Evolutionary conservation across 2,888 invertebrate genomes (phyloP).

Genomic region (Leistus spinibarbis): DNA sequence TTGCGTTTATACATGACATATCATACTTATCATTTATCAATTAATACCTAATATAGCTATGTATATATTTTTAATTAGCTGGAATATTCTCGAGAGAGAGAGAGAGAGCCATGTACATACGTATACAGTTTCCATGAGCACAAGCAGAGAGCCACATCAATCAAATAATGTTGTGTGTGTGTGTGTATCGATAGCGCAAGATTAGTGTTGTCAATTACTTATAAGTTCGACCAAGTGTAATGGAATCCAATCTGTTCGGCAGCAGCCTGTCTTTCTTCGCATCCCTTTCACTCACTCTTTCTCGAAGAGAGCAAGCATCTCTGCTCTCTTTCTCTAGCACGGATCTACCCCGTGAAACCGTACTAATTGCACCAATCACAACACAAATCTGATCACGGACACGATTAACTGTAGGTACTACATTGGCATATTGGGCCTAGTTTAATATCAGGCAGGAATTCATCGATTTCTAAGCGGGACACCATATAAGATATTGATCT

Average conservation of each 20-base stretch:
- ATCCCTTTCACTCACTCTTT: not conserved
- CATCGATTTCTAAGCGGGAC: not conserved
- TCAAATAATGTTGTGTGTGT: not conserved
- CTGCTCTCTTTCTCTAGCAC: not conserved
- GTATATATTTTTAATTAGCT: no score
- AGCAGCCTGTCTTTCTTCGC: not conserved
- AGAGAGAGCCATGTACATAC: no score
- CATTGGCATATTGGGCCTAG: not conserved
- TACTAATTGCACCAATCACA: conserved; percentile 33
- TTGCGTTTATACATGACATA: no score
- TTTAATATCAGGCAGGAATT: not conserved
- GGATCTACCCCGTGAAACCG: not conserved
- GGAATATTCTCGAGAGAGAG: no score
- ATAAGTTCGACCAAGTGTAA: not conserved
- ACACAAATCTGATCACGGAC: conserved; percentile 32
- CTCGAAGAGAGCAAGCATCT: no score
- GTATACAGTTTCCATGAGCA: not conserved
- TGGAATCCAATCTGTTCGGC: not conserved
- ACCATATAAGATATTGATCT: no score
- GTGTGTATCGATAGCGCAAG: not conserved
- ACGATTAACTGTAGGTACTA: conserved; percentile 20
- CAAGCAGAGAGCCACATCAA: not conserved
- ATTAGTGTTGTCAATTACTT: not conserved
- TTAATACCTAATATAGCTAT: no score
- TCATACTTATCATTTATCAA: no score